phyloP scores from a whole-genome alignment of 2,113 vertebrate species.

The Anser cygnoides region DNA sequence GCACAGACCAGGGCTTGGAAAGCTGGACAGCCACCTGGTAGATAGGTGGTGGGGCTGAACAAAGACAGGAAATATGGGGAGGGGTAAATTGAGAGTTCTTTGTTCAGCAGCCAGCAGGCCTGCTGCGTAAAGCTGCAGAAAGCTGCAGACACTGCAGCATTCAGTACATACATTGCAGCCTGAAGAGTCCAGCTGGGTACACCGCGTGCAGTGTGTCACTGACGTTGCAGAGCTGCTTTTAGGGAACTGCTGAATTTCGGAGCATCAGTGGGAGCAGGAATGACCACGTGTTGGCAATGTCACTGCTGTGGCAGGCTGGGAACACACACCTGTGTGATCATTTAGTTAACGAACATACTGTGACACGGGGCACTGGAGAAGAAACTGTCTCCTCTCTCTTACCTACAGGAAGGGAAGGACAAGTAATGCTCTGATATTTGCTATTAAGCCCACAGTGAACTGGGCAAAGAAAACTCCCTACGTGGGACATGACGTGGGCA shows the following conservation, averaged over 20 bases:
- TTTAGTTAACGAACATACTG: background rate
- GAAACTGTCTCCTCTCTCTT: background rate
- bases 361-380: background rate
- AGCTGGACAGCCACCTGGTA: background rate
- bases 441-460: background rate
- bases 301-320: background rate
- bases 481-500: background rate
- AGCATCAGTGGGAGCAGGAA: background rate
- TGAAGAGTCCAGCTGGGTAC: background rate
- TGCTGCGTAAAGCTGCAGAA: background rate
- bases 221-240: background rate
- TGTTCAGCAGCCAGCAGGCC: background rate
- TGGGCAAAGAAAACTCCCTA: background rate
- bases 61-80: background rate
- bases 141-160: background rate
- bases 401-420: background rate
- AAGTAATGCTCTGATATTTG: background rate
- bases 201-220: accelerated
- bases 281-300: background rate
- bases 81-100: background rate
- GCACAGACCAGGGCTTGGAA: background rate
- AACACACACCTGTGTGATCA: background rate
- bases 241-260: background rate
- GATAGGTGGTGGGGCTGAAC: background rate
- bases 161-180: background rate